Evolutionary conservation across 2,888 invertebrate genomes (phyloP), one percentile per base, ranked within the genome.

Genomic region (Cistogaster globosa): DNA sequence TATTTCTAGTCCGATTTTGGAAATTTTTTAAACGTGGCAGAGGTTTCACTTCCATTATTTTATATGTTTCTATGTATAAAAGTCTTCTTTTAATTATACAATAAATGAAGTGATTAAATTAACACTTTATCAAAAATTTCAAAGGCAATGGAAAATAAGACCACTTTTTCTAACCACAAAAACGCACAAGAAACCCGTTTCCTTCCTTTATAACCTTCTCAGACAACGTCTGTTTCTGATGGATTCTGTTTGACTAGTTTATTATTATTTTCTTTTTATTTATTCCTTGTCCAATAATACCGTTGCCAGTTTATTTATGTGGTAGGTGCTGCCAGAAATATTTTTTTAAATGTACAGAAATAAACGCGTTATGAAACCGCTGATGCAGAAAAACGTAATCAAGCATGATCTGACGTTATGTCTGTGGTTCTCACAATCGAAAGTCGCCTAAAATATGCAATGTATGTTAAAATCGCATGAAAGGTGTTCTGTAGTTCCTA

Each of bases 1-100:
- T 58, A 83, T 80, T 80, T 83, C 80, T 86, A 85, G 86, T 86
- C 86, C 86, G 86, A 69, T 68, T 86, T 77, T 86, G 84, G 74
- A n/a, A 77, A 77, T 80, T 84, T 74, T 80, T 57, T 63, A 77
- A 83, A 57, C 58, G 74, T 68, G 82, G 60, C 69, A 84, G 58
- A 74, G 71, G 72, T 80, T 80, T 74, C 69, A 58, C 51, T 67
- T 57, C 74, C 84, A 86, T 86, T 20, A 72, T 58, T 79, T 76
- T 55, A 14, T 63, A 2, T 55, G 45, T 12, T 38, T 57, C 8
- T 55, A 18, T 80, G 11, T 65, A 67, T 36, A 60, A 63, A 22
- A 65, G 26, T 72, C 6, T 72, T 84, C 0, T 76, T 48, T 55
- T 58, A 62, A 69, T 22, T 20, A 58, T 75, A 16, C 18, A n/a